Conservation (phyloP, 2,797 vertebrate species). For the Dallia pectoralis region DNA sequence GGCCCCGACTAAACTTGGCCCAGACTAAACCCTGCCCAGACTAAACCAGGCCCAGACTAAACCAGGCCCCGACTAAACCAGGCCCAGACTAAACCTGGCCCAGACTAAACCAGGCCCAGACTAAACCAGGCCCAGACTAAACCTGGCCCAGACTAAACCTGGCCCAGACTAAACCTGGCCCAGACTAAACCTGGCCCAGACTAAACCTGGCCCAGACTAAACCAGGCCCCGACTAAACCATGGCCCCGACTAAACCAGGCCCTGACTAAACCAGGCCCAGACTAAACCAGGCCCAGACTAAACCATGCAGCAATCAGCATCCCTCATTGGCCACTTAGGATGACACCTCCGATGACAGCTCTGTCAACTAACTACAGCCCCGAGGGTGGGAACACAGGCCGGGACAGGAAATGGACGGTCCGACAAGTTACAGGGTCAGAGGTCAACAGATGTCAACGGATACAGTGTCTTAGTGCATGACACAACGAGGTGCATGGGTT, state of each 20-base stretch:
- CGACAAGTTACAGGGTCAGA: neutral
- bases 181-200: slow-evolving; percentile 15
- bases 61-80: too few species aligned
- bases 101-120: slow-evolving; percentile 10
- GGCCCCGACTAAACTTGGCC: too few species aligned
- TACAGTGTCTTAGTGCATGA: neutral
- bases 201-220: slow-evolving; percentile 16
- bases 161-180: slow-evolving; percentile 12
- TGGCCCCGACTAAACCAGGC: too few species aligned
- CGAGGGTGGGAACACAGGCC: slow-evolving; percentile 20
- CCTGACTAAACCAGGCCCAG: slow-evolving; percentile 10
- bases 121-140: slow-evolving; percentile 16
- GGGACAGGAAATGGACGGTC: slow-evolving; percentile 50
- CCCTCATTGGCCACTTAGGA: slow-evolving; percentile 35
- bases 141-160: slow-evolving; percentile 17
- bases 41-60: slow-evolving; percentile 16
- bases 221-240: too few species aligned
- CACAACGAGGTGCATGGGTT: neutral
- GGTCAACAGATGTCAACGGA: neutral
- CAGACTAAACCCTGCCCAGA: slow-evolving; percentile 10
- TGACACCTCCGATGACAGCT: slow-evolving; percentile 53
- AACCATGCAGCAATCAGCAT: slow-evolving; percentile 19
- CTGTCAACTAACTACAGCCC: slow-evolving; percentile 38
- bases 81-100: slow-evolving; percentile 12
- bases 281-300: slow-evolving; percentile 16